These are phyloP conservation scores for Hippoglossus hippoglossus DNA, from an alignment of 2,797 vertebrate species.

Conservation along the genomic window DNA sequence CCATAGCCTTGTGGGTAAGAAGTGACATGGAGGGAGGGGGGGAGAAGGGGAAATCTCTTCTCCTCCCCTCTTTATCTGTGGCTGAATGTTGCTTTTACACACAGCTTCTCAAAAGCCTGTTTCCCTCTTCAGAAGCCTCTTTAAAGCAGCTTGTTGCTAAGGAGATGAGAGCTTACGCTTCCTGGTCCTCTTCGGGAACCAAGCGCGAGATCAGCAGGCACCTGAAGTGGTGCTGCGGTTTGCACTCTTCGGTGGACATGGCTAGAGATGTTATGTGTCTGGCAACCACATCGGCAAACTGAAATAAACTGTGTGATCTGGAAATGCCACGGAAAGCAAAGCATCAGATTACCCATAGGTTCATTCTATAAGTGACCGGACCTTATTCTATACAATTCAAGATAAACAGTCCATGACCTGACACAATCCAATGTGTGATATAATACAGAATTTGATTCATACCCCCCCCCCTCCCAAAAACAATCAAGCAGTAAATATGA, in stretches of 20 bases:
- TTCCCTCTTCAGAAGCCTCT: constrained; percentile 51
- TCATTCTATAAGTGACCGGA: too few species aligned
- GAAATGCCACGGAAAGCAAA: neutral
- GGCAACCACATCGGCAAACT: neutral
- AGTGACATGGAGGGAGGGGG: constrained; percentile 24
- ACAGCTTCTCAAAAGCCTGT: constrained; percentile 51
- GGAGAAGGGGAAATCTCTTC: constrained; percentile 33
- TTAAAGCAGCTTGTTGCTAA: constrained; percentile 67
- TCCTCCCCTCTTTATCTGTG: constrained; percentile 52
- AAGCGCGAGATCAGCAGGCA: constrained; percentile 53
- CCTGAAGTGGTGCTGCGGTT: constrained; percentile 23
- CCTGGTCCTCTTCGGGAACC: constrained; percentile 41
- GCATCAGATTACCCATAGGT: neutral
- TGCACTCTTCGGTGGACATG: constrained; percentile 7
- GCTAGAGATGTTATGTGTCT: constrained; percentile 12
- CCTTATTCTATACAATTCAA: too few species aligned
- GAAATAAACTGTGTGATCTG: neutral
- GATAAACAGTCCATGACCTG: too few species aligned
- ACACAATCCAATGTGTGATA: too few species aligned
- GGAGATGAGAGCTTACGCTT: constrained; percentile 66
- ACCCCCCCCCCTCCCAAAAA: too few species aligned
- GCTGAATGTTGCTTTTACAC: constrained; percentile 53
- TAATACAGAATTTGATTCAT: too few species aligned
- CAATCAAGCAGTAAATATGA: neutral
- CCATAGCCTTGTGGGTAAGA: constrained; percentile 38